A percentile compares a stretch with the other conserved stretches of the same genome.
Conservation (phyloP, 1,140 invertebrate species). For the Drosophila miranda region DNA sequence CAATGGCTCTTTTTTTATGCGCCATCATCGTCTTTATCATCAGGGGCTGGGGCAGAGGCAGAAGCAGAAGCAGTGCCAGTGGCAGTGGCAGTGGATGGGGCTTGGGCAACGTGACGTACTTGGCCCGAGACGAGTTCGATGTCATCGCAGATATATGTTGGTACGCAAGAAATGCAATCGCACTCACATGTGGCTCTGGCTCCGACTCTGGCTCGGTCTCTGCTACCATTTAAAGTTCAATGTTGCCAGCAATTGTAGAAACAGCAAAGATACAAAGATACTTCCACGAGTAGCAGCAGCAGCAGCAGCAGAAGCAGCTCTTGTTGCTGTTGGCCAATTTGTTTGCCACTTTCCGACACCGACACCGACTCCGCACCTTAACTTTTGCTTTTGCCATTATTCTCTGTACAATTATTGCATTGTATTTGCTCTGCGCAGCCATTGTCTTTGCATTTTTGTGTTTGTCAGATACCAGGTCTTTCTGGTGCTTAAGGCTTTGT, state of each 20-base stretch:
- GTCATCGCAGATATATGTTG: conserved; percentile 47
- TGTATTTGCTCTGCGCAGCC: conserved; percentile 40
- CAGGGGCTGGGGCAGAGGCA: neutral
- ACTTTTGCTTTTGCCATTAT: conserved; percentile 50
- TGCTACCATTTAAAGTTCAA: conserved; percentile 76
- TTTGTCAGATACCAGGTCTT: conserved; percentile 30
- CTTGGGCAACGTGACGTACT: conserved; percentile 38
- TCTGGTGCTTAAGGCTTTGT: conserved; percentile 54
- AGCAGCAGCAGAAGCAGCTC: conserved; percentile 28
- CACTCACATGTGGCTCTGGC: conserved; percentile 50
- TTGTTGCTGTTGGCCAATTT: conserved; percentile 65
- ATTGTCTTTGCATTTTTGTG: conserved; percentile 39
- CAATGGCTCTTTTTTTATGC: conserved; percentile 45
- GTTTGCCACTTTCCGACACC: conserved; percentile 66
- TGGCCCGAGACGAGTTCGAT: conserved; percentile 48
- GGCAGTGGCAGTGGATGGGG: neutral
- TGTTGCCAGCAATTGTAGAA: conserved; percentile 72
- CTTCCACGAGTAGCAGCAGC: conserved; percentile 17
- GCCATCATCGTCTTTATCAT: conserved; percentile 45
- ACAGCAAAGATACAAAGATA: conserved; percentile 60
- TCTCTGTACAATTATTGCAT: conserved; percentile 1
- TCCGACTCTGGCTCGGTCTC: neutral
- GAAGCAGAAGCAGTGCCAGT: neutral
- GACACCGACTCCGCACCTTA: conserved; percentile 60
- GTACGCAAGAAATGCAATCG: conserved; percentile 30